phyloP scores from a whole-genome alignment of 30 jellyfish, hydroid and myxozoan genomes.

The Aurelia sp. region DNA sequence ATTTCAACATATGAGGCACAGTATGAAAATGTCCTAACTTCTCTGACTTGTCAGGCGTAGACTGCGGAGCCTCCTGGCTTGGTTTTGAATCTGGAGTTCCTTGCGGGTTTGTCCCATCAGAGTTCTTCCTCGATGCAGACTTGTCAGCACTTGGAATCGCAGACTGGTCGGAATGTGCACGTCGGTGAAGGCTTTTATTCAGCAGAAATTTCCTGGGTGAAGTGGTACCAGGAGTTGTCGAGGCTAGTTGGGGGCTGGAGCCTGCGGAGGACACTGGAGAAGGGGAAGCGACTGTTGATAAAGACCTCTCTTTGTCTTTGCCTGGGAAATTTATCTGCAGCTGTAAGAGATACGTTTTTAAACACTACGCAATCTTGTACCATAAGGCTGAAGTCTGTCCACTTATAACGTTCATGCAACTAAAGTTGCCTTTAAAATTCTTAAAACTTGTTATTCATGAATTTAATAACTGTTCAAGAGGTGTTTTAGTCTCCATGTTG shows the following conservation, averaged over 20 bases:
- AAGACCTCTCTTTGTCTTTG: conserved; percentile 76
- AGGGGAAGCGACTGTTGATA: conserved; percentile 51
- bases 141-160: conserved; percentile 50
- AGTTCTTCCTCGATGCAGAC: conserved; percentile 58
- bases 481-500: too few species aligned
- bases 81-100: conserved; percentile 50
- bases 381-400: too few species aligned
- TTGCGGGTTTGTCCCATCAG: conserved; percentile 64
- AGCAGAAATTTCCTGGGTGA: conserved; percentile 91
- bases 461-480: too few species aligned
- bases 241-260: conserved; percentile 67
- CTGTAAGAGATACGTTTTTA: conserved; percentile 9
- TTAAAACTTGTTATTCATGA: too few species aligned
- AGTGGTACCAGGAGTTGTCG: conserved; percentile 58
- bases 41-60: conserved; percentile 78
- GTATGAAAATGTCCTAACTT: conserved; percentile 81
- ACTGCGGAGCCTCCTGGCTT: conserved; percentile 24
- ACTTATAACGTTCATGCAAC: too few species aligned
- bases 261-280: conserved; percentile 26
- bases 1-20: conserved; percentile 85
- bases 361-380: too few species aligned
- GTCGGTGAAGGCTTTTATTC: conserved; percentile 66
- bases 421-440: too few species aligned
- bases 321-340: conserved; percentile 80
- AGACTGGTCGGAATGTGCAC: conserved; percentile 66